Base-by-base conservation (phyloP, 2,797 vertebrate species). In the Emys orbicularis region DNA sequence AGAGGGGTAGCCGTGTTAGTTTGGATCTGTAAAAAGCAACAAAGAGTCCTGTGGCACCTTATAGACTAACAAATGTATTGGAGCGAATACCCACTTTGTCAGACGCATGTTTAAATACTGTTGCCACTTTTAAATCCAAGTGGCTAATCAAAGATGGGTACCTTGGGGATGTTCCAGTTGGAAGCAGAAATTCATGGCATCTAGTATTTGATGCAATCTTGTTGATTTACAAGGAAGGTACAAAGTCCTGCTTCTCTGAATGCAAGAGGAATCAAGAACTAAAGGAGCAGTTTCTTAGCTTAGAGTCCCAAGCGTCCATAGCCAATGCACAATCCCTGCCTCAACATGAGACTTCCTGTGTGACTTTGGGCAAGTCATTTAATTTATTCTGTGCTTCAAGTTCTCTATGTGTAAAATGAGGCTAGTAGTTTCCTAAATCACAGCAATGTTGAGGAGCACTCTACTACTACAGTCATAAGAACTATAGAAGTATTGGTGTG, bases 391-490 rank as follows among this genome's bases (percentile, higher is more conserved):
- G 12, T 82, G 5, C 86, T 84, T 92, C 50, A 79, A 1, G 31
- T 79, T 79, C 72, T 94, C 72, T 34, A 80, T 54, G 11, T 94
- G 81, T 54, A 95, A 91, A 96, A 93, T 93, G 57, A 79, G 76
- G 19, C 83, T 86, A 5, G 11, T 53, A 29, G 37, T 54, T 79
- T 52, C 37, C 80, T 87, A 59, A 37, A 19, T 10, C 27, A 47
- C 37, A 80, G 25, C 11, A 65, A 56, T 92, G 72, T 91, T 92
- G 87, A 27, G 72, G 41, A 76, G 12, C 72, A 47, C 72, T 27
- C 72, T 25, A 27, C 23, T 44, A 27, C 44, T 47, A 86, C 0
- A 0, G 52, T 74, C 52, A 57, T n/a, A 54, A 92, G 2, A 8
- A 6, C 41, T 86, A 25, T 41, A 27, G 4, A n/a, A 12, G 57